A percentile compares a stretch with the other conserved stretches of the same genome.
Conservation (phyloP, 2,888 invertebrate species). For the Endotricha flammealis region DNA sequence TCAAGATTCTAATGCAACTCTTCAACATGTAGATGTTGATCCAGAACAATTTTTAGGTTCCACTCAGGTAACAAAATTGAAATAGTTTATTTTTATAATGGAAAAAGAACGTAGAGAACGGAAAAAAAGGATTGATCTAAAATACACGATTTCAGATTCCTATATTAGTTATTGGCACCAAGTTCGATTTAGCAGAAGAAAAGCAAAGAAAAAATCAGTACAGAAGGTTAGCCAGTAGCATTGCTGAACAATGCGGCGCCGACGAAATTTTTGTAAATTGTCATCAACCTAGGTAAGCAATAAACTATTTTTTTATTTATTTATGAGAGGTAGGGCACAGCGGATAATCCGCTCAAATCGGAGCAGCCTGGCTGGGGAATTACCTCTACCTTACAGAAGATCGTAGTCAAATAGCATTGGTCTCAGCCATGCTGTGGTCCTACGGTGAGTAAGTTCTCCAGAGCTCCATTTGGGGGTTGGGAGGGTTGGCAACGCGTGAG, state of each 20-base stretch:
- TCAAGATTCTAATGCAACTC: conserved; percentile 75
- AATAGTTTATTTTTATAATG: too few relatives aligned
- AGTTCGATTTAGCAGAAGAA: conserved; percentile 90
- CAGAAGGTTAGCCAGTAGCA: conserved; percentile 77
- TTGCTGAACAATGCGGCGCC: conserved; percentile 94
- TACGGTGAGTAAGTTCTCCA: too few relatives aligned
- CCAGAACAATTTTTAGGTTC: conserved; percentile 91
- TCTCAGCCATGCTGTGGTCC: too few relatives aligned
- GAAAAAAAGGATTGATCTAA: conserved; percentile 1
- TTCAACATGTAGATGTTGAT: conserved; percentile 85
- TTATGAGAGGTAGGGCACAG: too few relatives aligned
- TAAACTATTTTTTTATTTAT: conserved; percentile 2
- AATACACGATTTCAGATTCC: conserved; percentile 81
- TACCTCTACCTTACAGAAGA: too few relatives aligned
- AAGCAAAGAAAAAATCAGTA: conserved; percentile 81
- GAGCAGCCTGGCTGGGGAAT: too few relatives aligned
- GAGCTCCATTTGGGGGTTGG: too few relatives aligned
- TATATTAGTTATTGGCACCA: conserved; percentile 95
- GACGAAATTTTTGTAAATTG: conserved; percentile 94
- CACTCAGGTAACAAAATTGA: conserved; percentile 80
- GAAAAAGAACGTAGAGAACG: not conserved
- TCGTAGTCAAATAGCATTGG: too few relatives aligned
- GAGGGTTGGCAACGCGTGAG: too few relatives aligned
- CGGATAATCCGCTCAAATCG: too few relatives aligned
- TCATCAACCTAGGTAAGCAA: conserved; percentile 78